phyloP scores from a whole-genome alignment of 2,113 vertebrate genomes.

The Neolamprologus toae region DNA sequence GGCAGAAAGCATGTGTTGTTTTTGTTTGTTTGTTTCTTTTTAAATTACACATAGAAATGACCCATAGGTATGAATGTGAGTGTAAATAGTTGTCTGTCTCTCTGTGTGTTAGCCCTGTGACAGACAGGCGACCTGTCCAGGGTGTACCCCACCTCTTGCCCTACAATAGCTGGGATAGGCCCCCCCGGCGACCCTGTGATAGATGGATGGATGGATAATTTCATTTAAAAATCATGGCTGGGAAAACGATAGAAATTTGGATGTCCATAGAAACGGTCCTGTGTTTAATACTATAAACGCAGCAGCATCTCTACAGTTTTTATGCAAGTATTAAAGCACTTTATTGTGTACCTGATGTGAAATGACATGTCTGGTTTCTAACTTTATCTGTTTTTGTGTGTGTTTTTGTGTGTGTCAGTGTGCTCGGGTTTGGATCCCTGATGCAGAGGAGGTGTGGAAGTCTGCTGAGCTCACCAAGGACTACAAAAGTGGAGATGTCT shows the following conservation, averaged over 20 bases:
- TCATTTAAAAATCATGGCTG: not conserved
- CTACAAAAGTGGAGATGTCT: constrained; percentile 85
- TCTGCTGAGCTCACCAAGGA: constrained; percentile 91
- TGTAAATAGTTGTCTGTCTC: not conserved
- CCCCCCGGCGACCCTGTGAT: not conserved
- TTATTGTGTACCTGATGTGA: not conserved
- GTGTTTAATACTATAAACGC: not conserved
- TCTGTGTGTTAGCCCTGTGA: not conserved
- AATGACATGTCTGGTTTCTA: not conserved
- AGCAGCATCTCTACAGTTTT: not conserved
- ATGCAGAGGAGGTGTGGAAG: constrained; percentile 94
- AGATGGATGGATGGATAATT: not conserved
- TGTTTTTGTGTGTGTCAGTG: constrained; percentile 62
- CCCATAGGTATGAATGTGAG: not conserved
- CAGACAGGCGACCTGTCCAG: not conserved
- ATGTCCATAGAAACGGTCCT: not conserved
- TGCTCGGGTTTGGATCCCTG: constrained; percentile 96
- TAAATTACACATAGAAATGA: not conserved
- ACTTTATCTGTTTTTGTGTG: not conserved
- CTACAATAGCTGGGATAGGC: not conserved
- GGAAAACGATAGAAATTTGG: not conserved
- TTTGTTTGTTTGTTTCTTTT: not conserved
- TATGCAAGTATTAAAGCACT: not conserved
- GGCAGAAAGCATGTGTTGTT: not conserved
- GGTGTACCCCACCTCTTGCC: not conserved